Base-by-base conservation (phyloP, 37 sponge, comb jelly and placozoan genomes). In the Halichondria panicea region DNA sequence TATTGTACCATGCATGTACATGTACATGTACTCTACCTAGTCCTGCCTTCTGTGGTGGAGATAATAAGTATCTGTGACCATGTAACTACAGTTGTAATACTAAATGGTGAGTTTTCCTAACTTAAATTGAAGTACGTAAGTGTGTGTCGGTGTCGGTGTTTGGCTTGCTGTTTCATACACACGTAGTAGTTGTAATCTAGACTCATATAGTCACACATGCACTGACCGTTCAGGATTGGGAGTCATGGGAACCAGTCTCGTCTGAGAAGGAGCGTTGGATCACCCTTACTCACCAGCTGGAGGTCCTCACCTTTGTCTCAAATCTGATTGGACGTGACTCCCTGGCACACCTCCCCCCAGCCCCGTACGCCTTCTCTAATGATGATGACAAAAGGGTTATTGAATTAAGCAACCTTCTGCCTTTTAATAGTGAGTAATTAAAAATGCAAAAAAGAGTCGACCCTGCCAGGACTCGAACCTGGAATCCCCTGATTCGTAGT, bases 401-500 rank as follows among this genome's bases (percentile, higher is more conserved):
- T n/a, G n/a, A n/a, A n/a, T n/a, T n/a, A n/a, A n/a, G n/a, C n/a
- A n/a, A n/a, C n/a, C n/a, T n/a, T n/a, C n/a, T n/a, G n/a, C n/a
- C n/a, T n/a, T n/a, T n/a, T n/a, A n/a, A n/a, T n/a, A n/a, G n/a
- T n/a, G n/a, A n/a, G n/a, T n/a, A n/a, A n/a, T n/a, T n/a, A n/a
- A n/a, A n/a, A n/a, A n/a, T 28, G 62, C 43, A 72, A 74, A 58
- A 68, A 66, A 64, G 72, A 72, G 72, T n/a, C 75, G 87, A 80
- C 87, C 87, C 87, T 80, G 81, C 81, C 87, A 79, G 87, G 87
- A 86, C 67, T 86, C 81, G 81, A 86, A 86, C 87, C 87, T 79
- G 87, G 81, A 80, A 86, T 86, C 87, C 80, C 81, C 87, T 86
- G 87, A 80, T 86, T 42, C 81, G 81, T 80, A 86, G 87, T 80